Percentiles rank a stretch among this genome's conserved stretches.
Conservation (phyloP, 2,888 invertebrate species). For the Conomelus anceps region DNA sequence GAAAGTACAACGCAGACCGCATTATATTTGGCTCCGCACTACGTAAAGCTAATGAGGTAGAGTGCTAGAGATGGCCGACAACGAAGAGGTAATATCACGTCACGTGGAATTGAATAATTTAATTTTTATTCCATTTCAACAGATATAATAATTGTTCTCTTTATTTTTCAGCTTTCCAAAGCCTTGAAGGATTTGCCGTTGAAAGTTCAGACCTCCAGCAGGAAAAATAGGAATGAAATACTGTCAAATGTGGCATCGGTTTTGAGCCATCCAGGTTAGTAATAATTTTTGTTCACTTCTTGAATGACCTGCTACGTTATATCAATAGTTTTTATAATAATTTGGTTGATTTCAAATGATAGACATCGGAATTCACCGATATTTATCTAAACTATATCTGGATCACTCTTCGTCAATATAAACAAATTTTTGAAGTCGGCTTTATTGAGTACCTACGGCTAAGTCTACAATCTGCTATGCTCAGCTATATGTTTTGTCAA, state of each 20-base stretch:
- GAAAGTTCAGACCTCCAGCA: constrained; percentile 64
- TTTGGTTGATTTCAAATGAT: neutral
- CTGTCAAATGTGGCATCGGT: constrained; percentile 61
- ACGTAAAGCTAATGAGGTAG: too few relatives aligned
- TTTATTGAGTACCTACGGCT: neutral
- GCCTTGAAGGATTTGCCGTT: constrained; percentile 66
- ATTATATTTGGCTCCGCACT: too few relatives aligned
- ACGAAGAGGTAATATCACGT: constrained; percentile 29
- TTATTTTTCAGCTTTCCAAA: constrained; percentile 51
- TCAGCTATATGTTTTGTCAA: too few relatives aligned
- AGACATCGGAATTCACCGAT: neutral
- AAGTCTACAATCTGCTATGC: too few relatives aligned
- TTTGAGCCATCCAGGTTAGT: constrained; percentile 65
- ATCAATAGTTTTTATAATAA: too few relatives aligned
- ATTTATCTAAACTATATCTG: neutral
- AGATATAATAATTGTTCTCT: constrained; percentile 7
- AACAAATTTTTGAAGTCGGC: neutral
- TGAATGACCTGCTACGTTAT: too few relatives aligned
- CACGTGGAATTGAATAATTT: constrained; percentile 27
- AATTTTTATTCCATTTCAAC: neutral
- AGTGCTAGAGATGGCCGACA: constrained; percentile 24
- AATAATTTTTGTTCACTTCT: too few relatives aligned
- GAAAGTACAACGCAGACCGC: neutral
- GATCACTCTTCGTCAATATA: neutral
- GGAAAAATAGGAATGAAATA: constrained; percentile 60